Percentiles rank a stretch among this genome's conserved stretches.
Evolutionary conservation across 1,140 invertebrate genomes (phyloP).

Genomic region (Ceratina calcarata): DNA sequence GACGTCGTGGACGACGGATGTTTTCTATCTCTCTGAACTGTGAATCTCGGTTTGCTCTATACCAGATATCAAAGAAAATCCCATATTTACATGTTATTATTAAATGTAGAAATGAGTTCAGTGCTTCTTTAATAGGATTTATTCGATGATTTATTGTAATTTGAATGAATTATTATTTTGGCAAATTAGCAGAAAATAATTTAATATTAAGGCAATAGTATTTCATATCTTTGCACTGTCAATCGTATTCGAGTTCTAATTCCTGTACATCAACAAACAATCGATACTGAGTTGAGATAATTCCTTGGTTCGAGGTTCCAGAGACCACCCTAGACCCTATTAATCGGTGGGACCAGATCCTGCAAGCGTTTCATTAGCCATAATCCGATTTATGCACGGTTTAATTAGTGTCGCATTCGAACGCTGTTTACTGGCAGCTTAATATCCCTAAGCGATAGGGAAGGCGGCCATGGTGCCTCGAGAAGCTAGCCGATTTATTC

Average conservation of each 20-base stretch:
- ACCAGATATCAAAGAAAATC: background rate
- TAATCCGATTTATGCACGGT: slow-evolving; percentile 19
- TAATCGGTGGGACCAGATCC: background rate
- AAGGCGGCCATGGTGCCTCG: background rate
- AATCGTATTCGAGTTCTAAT: background rate
- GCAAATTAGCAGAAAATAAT: too few relatives aligned
- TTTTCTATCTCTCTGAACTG: too few relatives aligned
- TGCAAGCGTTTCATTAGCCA: slow-evolving; percentile 17
- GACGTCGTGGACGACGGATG: background rate
- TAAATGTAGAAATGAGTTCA: too few relatives aligned
- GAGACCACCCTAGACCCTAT: background rate
- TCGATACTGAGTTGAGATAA: background rate
- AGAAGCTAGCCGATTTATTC: too few relatives aligned
- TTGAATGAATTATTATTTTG: too few relatives aligned
- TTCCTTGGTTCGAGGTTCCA: background rate
- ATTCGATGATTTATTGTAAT: too few relatives aligned
- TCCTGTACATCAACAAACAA: background rate
- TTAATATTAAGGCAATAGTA: too few relatives aligned
- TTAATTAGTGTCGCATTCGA: slow-evolving; percentile 15
- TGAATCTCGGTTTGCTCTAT: background rate
- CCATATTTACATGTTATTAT: too few relatives aligned
- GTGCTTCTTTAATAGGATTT: too few relatives aligned
- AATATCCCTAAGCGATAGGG: background rate
- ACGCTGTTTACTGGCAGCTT: background rate
- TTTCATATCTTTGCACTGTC: too few relatives aligned